These are phyloP conservation scores for Vanessa tameamea DNA, from an alignment of 1,140 invertebrate species.

Conservation along the genomic window DNA sequence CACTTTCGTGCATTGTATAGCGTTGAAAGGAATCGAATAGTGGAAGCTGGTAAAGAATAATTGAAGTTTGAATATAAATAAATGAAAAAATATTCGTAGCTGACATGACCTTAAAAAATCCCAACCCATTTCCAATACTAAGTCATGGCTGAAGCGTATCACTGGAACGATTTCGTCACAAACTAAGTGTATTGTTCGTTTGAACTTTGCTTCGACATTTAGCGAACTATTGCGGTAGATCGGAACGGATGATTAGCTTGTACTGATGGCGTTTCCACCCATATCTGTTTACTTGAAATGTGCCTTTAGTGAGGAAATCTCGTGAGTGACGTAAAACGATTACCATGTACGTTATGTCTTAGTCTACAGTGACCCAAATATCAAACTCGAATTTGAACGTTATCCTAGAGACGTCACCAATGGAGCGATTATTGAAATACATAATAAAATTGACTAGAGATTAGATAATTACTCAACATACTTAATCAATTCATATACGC, in stretches of 20 bases:
- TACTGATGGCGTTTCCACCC: slow-evolving; percentile 41
- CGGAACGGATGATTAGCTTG: slow-evolving; percentile 48
- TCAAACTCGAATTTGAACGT: not conserved
- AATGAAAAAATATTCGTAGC: not conserved
- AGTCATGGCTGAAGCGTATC: slow-evolving; percentile 33
- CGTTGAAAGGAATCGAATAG: no score
- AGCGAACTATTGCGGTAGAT: slow-evolving; percentile 64
- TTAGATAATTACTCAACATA: not conserved
- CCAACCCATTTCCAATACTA: slow-evolving; percentile 25
- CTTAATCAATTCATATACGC: slow-evolving; percentile 18
- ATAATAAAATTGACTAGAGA: not conserved
- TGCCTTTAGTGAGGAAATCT: slow-evolving; percentile 30
- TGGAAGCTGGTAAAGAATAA: no score
- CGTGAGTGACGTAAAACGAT: slow-evolving; percentile 13
- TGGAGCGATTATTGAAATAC: not conserved
- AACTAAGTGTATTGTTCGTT: slow-evolving; percentile 55
- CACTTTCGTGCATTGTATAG: no score
- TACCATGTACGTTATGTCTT: not conserved
- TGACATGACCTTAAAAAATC: slow-evolving; percentile 24
- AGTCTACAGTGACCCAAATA: not conserved
- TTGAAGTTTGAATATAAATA: not conserved
- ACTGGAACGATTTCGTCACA: slow-evolving; percentile 48
- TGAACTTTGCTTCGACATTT: slow-evolving; percentile 74
- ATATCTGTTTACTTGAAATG: slow-evolving; percentile 37
- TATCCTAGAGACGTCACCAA: not conserved